Evolutionary conservation across 2,113 vertebrate species (phyloP).

Genomic region (Thunnus thynnus): DNA sequence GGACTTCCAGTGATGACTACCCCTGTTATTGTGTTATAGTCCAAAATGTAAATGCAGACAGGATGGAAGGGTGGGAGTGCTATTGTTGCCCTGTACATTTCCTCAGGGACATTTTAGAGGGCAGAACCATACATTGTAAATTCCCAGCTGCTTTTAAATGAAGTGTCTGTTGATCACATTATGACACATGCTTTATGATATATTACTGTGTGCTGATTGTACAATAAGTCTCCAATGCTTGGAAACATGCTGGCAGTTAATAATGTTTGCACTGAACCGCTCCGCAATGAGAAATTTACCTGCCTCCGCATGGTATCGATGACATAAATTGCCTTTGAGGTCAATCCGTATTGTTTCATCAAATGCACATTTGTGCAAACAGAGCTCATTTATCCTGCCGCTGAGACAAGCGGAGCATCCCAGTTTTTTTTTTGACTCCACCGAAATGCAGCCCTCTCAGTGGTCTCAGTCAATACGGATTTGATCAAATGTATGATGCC

Average conservation of each 20-base stretch:
- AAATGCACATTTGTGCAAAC: slow-evolving; percentile 45
- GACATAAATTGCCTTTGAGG: slow-evolving; percentile 63
- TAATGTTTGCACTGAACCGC: slow-evolving; percentile 28
- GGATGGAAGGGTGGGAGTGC: neutral
- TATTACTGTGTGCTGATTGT: slow-evolving; percentile 13
- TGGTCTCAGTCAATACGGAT: slow-evolving; percentile 76
- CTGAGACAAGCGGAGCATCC: slow-evolving; percentile 36
- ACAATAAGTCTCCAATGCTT: slow-evolving; percentile 28
- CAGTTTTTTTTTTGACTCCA: slow-evolving; percentile 25
- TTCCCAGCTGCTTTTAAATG: slow-evolving; percentile 24
- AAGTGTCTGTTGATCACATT: slow-evolving; percentile 35
- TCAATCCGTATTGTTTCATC: slow-evolving; percentile 66
- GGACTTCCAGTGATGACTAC: neutral
- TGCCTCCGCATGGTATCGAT: slow-evolving; percentile 34
- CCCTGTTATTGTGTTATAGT: neutral
- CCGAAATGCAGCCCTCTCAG: slow-evolving; percentile 57
- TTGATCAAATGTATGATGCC: slow-evolving; percentile 77
- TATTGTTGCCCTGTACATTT: slow-evolving; percentile 2
- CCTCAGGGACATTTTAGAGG: slow-evolving; percentile 27
- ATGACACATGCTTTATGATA: slow-evolving; percentile 25
- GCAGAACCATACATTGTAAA: slow-evolving; percentile 15
- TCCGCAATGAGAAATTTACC: slow-evolving; percentile 54
- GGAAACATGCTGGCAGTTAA: slow-evolving; percentile 50
- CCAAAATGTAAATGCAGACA: neutral
- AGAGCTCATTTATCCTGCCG: slow-evolving; percentile 62